phyloP scores from a whole-genome alignment of 2,113 vertebrate genomes.

The Datnioides undecimradiatus region DNA sequence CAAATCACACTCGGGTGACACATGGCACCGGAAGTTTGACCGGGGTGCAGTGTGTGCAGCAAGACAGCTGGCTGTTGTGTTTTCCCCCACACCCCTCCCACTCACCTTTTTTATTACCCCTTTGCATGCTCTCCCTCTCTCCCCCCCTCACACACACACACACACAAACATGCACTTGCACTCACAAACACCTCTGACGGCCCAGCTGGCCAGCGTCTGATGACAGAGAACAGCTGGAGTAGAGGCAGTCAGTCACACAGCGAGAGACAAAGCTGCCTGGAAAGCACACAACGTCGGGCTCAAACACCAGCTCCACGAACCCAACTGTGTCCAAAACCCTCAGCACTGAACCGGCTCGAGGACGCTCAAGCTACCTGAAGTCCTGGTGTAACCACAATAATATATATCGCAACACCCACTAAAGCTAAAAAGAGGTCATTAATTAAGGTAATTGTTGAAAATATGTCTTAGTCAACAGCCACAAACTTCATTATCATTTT shows the following conservation, averaged over 20 bases:
- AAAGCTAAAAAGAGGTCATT: conserved; percentile 15
- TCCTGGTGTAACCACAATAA: background rate
- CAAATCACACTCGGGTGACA: conserved; percentile 73
- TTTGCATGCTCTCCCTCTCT: conserved; percentile 30
- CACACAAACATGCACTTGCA: background rate
- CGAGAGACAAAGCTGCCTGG: conserved; percentile 47
- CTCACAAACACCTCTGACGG: conserved; percentile 38
- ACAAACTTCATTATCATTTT: background rate
- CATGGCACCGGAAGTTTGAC: conserved; percentile 56
- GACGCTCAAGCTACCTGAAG: background rate
- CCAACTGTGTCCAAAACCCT: background rate
- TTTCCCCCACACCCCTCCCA: conserved; percentile 65
- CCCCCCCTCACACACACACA: background rate
- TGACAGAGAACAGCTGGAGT: conserved; percentile 84
- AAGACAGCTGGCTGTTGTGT: conserved; percentile 82
- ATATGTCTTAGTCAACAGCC: conserved; percentile 27
- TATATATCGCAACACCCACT: conserved; percentile 1
- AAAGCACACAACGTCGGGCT: conserved; percentile 25
- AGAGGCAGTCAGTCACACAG: conserved; percentile 45
- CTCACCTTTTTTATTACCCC: conserved; percentile 70
- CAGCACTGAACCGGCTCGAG: background rate
- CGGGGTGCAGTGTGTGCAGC: conserved; percentile 51
- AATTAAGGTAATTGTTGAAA: conserved; percentile 19
- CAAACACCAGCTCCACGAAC: conserved; percentile 24
- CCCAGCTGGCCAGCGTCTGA: conserved; percentile 81